Percentiles rank a stretch among this genome's conserved stretches.
phyloP scores from a whole-genome alignment of 2,888 invertebrate species.

The Barypeithes pellucidus region DNA sequence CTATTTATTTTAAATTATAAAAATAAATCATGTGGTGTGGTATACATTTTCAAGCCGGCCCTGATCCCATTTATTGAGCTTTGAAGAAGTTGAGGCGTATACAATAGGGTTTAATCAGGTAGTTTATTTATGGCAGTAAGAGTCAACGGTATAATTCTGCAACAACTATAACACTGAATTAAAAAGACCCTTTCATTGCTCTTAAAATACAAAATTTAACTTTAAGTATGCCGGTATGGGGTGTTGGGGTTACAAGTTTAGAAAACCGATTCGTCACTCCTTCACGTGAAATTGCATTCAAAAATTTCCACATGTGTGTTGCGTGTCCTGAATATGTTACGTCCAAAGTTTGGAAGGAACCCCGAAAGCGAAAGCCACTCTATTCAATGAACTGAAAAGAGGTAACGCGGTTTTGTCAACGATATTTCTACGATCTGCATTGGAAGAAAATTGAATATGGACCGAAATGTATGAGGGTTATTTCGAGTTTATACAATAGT shows the following conservation, averaged over 20 bases:
- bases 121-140: no score
- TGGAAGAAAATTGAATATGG: slow-evolving; percentile 13
- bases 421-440: slow-evolving; percentile 18
- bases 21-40: neutral
- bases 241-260: slow-evolving; percentile 19
- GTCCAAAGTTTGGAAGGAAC: slow-evolving; percentile 31
- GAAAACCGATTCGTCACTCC: slow-evolving; percentile 33
- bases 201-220: slow-evolving; percentile 10
- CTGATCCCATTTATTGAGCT: no score
- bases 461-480: neutral
- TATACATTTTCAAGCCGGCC: no score
- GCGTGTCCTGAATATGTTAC: slow-evolving; percentile 35
- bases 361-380: slow-evolving; percentile 19
- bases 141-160: no score
- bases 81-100: no score
- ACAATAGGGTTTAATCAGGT: no score
- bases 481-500: no score
- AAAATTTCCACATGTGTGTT: slow-evolving; percentile 38
- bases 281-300: slow-evolving; percentile 32
- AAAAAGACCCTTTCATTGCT: neutral
- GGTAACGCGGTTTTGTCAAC: slow-evolving; percentile 28
- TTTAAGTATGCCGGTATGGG: slow-evolving; percentile 1
- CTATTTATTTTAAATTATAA: no score
- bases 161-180: no score
- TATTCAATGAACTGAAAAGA: slow-evolving; percentile 38